Evolutionary conservation across 1,140 invertebrate species (phyloP), one percentile per base, ranked within the genome.

Genomic region (Ditylenchus dipsaci): DNA sequence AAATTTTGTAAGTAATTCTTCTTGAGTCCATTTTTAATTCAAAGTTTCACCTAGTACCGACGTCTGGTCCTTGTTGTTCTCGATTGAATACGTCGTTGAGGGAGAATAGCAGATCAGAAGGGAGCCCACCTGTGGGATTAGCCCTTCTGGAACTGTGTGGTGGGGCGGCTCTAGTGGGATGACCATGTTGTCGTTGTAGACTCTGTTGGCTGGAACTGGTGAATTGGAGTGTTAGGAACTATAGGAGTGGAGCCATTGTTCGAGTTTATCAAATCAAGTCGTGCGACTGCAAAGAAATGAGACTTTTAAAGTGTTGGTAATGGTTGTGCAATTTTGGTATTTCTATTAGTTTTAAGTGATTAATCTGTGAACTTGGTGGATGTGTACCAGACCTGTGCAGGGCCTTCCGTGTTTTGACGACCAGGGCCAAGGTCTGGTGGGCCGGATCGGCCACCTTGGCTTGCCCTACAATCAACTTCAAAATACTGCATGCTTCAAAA

Each of bases 191-290:
- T 26, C 49, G 8, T 8, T 26, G 49, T 53, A 19, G n/a, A 29
- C 7, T 61, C 27, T 19, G 27, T 23, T 61, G n/a, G 73, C 72
- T 17, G 74, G 74, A 27, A 63, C 66, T 33, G 58, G 67, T 13
- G 76, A 60, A 78, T 73, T 30, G 76, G 76, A 21, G 72, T 76
- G 13, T 59, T 11, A 13, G 76, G 76, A n/a, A 78, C 59, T 13
- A 59, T 26, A 0, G 76, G 76, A 13, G 69, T 29, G 42, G 57
- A 45, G 1, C 23, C 3, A n/a, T 9, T 21, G 3, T 43, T 42
- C 30, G 57, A 21, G 1, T 8, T 64, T 0, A 65, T 27, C 19
- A 57, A 53, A 38, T 38, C 33, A 38, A 38, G 33, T 38, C 33
- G 33, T 3, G 3, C 33, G 33, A 38, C 33, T 38, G 33, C 3